Evolutionary conservation across 2,113 vertebrate genomes (phyloP).

Genomic region (Regulus satrapa): DNA sequence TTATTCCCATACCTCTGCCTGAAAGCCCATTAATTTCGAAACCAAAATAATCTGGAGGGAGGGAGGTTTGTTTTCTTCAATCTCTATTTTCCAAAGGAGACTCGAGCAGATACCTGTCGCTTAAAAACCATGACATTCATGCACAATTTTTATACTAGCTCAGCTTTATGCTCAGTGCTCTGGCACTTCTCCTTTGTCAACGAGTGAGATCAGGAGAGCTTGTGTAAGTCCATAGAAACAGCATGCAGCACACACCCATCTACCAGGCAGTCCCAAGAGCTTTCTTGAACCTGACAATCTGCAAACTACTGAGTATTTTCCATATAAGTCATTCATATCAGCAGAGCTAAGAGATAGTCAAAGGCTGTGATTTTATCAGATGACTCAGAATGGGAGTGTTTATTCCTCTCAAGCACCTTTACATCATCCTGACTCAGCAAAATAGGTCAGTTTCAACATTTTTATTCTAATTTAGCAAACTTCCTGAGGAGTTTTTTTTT

Average conservation of each 20-base stretch:
- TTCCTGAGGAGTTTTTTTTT: not conserved
- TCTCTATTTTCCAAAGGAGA: too few relatives aligned
- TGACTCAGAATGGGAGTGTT: not conserved
- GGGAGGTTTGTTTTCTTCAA: too few relatives aligned
- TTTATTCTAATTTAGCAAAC: not conserved
- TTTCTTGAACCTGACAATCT: not conserved
- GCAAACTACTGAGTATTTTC: not conserved
- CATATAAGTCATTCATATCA: not conserved
- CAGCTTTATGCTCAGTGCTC: not conserved
- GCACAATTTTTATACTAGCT: not conserved
- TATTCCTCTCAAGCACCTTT: not conserved
- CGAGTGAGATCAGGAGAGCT: rapidly evolving
- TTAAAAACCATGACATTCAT: too few relatives aligned
- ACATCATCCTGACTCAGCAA: conserved; percentile 25
- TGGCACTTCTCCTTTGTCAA: not conserved
- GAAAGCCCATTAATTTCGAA: too few relatives aligned
- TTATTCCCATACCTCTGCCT: too few relatives aligned
- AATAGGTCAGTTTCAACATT: not conserved
- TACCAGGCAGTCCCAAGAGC: not conserved
- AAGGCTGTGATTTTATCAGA: not conserved
- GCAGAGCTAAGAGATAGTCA: not conserved
- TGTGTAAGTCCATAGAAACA: not conserved
- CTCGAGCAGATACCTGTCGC: too few relatives aligned
- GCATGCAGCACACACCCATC: not conserved
- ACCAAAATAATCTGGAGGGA: too few relatives aligned